Evolutionary conservation across 2,113 vertebrate genomes (phyloP).

Genomic region (Uropsilus gracilis): DNA sequence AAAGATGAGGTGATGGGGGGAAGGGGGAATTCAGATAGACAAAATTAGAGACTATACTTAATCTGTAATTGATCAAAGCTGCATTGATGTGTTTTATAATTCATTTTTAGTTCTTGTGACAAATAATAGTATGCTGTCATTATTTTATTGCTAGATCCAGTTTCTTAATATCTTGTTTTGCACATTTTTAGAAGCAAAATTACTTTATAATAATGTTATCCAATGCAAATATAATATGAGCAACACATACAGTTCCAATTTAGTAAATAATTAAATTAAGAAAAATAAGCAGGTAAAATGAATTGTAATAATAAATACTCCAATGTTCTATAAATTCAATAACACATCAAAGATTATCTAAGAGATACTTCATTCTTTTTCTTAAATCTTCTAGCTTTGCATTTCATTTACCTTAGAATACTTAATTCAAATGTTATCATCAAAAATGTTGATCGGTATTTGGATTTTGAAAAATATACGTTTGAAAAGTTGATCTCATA

Average conservation of each 20-base stretch:
- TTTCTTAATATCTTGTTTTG: not conserved
- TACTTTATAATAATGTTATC: not conserved
- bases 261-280: not conserved
- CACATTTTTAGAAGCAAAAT: not conserved
- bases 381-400: not conserved
- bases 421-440: not conserved
- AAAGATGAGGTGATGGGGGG: not conserved
- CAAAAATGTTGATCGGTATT: not conserved
- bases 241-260: not conserved
- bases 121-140: not conserved
- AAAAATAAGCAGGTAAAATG: not conserved
- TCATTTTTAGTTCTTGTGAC: not conserved
- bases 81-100: not conserved
- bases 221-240: not conserved
- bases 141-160: not conserved
- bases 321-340: not conserved
- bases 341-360: not conserved
- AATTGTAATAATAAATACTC: not conserved
- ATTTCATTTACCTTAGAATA: not conserved
- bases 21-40: not conserved
- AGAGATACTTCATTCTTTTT: not conserved
- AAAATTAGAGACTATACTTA: not conserved
- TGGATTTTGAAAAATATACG: not conserved
- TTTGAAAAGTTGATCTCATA: not conserved
- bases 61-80: not conserved